phyloP scores from a whole-genome alignment of 2,797 vertebrate species.

The Gouania willdenowi region DNA sequence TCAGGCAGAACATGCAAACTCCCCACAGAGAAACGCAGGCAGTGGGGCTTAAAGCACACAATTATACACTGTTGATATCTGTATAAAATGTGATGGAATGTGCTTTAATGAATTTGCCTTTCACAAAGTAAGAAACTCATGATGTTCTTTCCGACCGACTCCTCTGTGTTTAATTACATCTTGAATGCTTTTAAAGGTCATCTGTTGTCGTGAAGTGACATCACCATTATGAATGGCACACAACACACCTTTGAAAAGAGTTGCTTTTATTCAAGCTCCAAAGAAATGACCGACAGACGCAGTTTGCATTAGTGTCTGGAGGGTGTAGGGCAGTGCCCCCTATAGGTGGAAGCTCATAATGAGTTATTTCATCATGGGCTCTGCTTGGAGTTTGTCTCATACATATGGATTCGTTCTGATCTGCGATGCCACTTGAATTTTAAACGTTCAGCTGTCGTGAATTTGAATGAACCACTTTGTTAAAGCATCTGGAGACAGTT shows the following conservation, averaged over 20 bases:
- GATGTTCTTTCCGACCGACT: slow-evolving; percentile 6
- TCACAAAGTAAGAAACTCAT: too few species aligned
- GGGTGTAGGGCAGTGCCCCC: slow-evolving; percentile 29
- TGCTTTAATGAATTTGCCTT: too few species aligned
- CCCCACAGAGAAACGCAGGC: too few species aligned
- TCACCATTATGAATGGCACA: slow-evolving; percentile 49
- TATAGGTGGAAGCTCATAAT: slow-evolving; percentile 10
- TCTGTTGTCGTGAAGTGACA: slow-evolving; percentile 34
- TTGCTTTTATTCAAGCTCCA: slow-evolving; percentile 35
- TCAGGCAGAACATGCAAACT: too few species aligned
- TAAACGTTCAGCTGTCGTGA: slow-evolving; percentile 18
- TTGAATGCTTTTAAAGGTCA: slow-evolving; percentile 53
- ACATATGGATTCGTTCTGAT: slow-evolving; percentile 19
- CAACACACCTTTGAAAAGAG: slow-evolving; percentile 21
- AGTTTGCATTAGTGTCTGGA: too few species aligned
- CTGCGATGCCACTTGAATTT: slow-evolving; percentile 18
- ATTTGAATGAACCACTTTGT: slow-evolving; percentile 33
- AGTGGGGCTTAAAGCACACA: too few species aligned
- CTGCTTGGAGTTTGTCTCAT: slow-evolving; percentile 16
- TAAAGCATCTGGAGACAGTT: slow-evolving; percentile 15
- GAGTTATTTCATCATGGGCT: slow-evolving; percentile 7
- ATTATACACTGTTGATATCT: too few species aligned
- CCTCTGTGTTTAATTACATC: slow-evolving; percentile 41
- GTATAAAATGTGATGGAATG: too few species aligned
- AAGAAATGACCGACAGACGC: slow-evolving; percentile 3